phyloP scores from a whole-genome alignment of 2,797 vertebrate genomes.

The Xerus rutilus region DNA sequence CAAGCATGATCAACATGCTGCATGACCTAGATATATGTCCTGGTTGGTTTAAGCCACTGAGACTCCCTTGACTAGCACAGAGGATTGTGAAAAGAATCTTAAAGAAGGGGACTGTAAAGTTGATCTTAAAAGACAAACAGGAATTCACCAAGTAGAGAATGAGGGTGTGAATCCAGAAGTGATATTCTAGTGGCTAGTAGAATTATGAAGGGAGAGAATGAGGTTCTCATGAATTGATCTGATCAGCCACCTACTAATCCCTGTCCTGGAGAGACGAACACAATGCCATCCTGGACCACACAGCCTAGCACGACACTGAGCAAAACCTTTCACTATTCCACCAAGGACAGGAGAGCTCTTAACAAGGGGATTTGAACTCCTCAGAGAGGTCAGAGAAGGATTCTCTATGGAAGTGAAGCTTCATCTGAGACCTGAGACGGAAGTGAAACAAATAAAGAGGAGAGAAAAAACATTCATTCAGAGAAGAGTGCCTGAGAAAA shows the following conservation, averaged over 20 bases:
- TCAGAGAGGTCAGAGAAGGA: neutral
- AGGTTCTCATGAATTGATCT: neutral
- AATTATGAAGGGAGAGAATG: neutral
- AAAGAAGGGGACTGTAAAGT: neutral
- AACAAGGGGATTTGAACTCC: neutral
- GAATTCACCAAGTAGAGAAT: neutral
- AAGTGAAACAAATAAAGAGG: neutral
- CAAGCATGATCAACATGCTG: neutral
- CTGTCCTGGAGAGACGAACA: neutral
- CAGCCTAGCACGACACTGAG: neutral
- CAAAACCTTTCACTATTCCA: neutral
- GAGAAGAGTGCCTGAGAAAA: neutral
- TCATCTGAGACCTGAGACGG: neutral
- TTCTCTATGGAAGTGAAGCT: neutral
- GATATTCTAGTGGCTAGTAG: neutral
- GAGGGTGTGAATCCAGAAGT: neutral
- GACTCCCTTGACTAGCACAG: neutral
- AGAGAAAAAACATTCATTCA: neutral
- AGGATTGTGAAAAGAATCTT: neutral
- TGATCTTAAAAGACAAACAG: neutral
- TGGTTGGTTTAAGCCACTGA: neutral
- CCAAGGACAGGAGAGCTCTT: neutral
- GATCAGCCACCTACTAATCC: neutral
- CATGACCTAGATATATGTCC: neutral
- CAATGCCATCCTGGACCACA: neutral